Base-by-base conservation (phyloP, 2,888 invertebrate genomes). In the Heteromyza rotundicornis region DNA sequence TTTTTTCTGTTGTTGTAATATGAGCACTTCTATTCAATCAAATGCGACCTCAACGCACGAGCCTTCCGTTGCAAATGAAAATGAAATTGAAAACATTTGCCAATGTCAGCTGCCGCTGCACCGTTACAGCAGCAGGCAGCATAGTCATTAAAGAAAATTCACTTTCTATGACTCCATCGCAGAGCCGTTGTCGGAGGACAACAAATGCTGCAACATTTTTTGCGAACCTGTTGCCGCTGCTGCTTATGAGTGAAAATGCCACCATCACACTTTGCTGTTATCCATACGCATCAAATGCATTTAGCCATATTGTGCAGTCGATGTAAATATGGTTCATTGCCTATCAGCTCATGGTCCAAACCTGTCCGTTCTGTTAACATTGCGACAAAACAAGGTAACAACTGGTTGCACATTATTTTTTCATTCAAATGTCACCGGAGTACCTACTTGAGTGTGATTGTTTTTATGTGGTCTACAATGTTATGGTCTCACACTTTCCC, bases 251-350 rank as follows among this genome's bases (percentile, higher is more conserved):
- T 14, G 40, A 40, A 40, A 40, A 19, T 54, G 20, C 36, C 19
- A 20, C 24, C 19, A 32, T 54, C 12, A 17, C 19, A 10, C 17
- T 14, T 10, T 54, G 16, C 12, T 8, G 17, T 1, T 49, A 36
- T 47, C 22, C 2, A 14, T 22, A 22, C 12, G 5, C 12, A 12
- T 12, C 5, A 32, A 5, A 32, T 32, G 40, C 40, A 40, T 32
- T 8, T 8, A 8, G 32, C 7, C 32, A 8, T 5, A 32, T 8
- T 49, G 49, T 49, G 3, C 19, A 17, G 14, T 14, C 70, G 77
- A 67, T 51, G 69, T 19, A 57, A 57, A 77, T 77, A 75, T 74
- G 74, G 74, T 77, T 74, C 74, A 74, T 77, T 74, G 77, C 75
- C 74, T 75, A 73, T 54, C 23, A 8, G 32, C 32, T 40, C 2